Evolutionary conservation across 2,888 invertebrate species (phyloP), one percentile per base, ranked within the genome.

Genomic region (Cataglyphis albicans): DNA sequence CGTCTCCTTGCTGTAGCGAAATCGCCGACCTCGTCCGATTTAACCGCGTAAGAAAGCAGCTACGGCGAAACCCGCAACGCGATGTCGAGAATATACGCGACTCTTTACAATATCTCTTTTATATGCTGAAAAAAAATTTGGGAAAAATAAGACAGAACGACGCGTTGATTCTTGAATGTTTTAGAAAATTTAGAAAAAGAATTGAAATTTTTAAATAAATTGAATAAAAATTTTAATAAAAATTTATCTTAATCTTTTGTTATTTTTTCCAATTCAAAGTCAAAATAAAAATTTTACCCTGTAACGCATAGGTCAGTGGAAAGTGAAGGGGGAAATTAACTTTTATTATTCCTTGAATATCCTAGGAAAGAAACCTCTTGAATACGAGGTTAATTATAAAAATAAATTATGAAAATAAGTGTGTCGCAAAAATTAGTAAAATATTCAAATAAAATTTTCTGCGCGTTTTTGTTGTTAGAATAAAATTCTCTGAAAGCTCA

Each of bases 1-100:
- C 57, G 68, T 68, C 32, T 44, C n/a, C 29, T 12, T 15, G 41
- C 6, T 70, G 35, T 6, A 81, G 52, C 29, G 48, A 81, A 82
- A 80, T 72, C 25, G 35, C 12, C 78, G 78, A 44, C 73, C 72
- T 32, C 72, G 44, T 72, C 44, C 59, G 72, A 80, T 68, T 76
- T 76, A 52, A n/a, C 64, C 10, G 29, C 32, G 59, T 21, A 61
- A 72, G 35, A 80, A 44, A 59, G 25, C 59, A 21, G 12, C 35
- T 32, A 61, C 21, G 15, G 32, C 35, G 44, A 63, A 41, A 12
- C 5, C 35, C 6, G 25, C 35, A 21, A 32, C 15, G 15, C 21
- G 29, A 6, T 0, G 25, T 55, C 57, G 12, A 21, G 57, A 10
- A 15, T 21, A 12, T 18, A 5, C 7, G 55, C 55, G 41, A 67